These are phyloP conservation scores for Xyrichtys novacula DNA, from an alignment of 2,797 vertebrate genomes.

Conservation along the genomic window DNA sequence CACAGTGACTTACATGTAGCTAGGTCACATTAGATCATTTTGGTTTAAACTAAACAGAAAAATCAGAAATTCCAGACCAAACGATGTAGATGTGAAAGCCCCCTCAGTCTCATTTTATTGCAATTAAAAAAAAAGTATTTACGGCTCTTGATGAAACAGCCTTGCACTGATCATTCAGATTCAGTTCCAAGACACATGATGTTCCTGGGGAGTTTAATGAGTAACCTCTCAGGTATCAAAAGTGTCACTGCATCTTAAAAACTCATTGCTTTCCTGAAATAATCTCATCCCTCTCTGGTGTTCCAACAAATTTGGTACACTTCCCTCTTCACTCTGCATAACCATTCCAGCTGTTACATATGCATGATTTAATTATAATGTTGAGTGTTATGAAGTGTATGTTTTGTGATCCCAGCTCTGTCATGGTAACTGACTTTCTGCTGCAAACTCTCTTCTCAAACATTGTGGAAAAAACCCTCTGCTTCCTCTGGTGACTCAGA, in stretches of 20 bases:
- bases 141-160: background rate
- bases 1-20: no score
- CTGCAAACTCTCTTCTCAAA: background rate
- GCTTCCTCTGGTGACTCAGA: no score
- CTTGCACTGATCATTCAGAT: background rate
- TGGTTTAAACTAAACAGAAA: no score
- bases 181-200: background rate
- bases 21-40: no score
- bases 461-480: no score
- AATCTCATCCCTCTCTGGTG: background rate
- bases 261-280: background rate
- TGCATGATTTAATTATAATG: conserved; percentile 23
- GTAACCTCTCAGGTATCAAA: background rate
- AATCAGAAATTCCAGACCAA: no score
- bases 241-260: background rate
- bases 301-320: background rate
- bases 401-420: background rate
- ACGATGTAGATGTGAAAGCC: no score
- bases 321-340: background rate
- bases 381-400: conserved; percentile 4
- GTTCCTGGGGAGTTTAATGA: background rate
- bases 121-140: background rate
- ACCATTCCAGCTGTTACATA: conserved; percentile 1
- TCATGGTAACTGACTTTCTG: conserved; percentile 1
- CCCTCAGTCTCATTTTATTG: no score